Evolutionary conservation across 1,140 invertebrate genomes (phyloP), one percentile per base, ranked within the genome.

Genomic region (Drosophila quadrilineata): DNA sequence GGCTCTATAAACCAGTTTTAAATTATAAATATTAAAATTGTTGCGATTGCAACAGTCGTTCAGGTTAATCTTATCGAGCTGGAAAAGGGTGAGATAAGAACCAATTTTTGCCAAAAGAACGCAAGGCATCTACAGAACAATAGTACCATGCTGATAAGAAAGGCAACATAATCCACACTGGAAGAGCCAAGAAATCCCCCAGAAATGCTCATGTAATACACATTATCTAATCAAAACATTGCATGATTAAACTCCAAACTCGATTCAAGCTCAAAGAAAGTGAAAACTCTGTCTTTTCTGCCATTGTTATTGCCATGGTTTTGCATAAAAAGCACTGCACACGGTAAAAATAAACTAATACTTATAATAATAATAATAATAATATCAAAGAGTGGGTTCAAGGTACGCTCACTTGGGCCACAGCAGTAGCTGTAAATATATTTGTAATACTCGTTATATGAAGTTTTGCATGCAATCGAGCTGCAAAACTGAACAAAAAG

Each of bases 141-240:
- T 10, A 48, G 29, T 21, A 9, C 26, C n/a, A 9, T 24, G 45
- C 28, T 22, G 46, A 49, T 31, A 54, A 21, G 16, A 53, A 17
- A 12, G 1, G 3, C 49, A 40, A 14, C 45, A 48, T 48, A 48
- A 48, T 48, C 45, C 45, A 48, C n/a, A n/a, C n/a, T n/a, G n/a
- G n/a, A 33, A 24, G 21, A 43, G 21, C 40, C n/a, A n/a, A n/a
- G n/a, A 38, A 12, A 41, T 12, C 38, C 22, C n/a, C 29, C 29
- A 31, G 29, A 26, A 26, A 10, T 24, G n/a, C 22, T 5, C 21
- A 24, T 43, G 21, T 43, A 43, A 43, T 26, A 43, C 40, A 2
- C 6, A 50, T 67, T 53, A 63, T 85, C 76, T 84, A 85, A 85
- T 75, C 74, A 45, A 71, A 72, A 67, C 66, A 72, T 43, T 85